phyloP scores from a whole-genome alignment of 2,113 vertebrate genomes.

The Chinchilla lanigera region DNA sequence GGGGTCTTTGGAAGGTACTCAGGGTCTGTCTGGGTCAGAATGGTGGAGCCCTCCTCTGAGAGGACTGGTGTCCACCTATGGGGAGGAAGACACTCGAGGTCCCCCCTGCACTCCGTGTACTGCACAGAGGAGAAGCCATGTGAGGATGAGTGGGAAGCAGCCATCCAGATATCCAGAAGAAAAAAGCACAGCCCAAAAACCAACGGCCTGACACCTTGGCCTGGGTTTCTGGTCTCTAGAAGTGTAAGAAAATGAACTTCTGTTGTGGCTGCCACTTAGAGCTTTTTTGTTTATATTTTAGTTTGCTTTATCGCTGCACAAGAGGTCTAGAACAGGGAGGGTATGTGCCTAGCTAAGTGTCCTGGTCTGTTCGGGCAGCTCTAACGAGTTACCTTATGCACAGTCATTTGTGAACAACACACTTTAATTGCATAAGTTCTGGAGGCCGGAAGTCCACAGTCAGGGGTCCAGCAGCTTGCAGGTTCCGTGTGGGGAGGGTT shows the following conservation, averaged over 20 bases:
- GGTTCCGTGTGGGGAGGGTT: not conserved
- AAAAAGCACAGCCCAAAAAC: not conserved
- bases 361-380: not conserved
- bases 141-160: not conserved
- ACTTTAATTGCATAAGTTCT: not conserved
- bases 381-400: not conserved
- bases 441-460: not conserved
- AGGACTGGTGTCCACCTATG: too few species aligned
- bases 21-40: not conserved
- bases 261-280: accelerated
- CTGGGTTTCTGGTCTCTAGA: not conserved
- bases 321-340: not conserved
- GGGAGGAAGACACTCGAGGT: not conserved
- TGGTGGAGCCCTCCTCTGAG: accelerated
- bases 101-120: accelerated
- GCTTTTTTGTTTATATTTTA: not conserved
- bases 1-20: not conserved
- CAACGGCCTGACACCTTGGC: accelerated
- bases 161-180: not conserved
- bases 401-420: not conserved
- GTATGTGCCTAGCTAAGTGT: accelerated
- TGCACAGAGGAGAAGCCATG: not conserved
- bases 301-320: not conserved
- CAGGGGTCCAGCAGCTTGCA: not conserved
- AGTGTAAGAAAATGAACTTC: not conserved